These are phyloP conservation scores for Cephus runcator DNA, from an alignment of 2,888 invertebrate genomes.

Conservation along the genomic window DNA sequence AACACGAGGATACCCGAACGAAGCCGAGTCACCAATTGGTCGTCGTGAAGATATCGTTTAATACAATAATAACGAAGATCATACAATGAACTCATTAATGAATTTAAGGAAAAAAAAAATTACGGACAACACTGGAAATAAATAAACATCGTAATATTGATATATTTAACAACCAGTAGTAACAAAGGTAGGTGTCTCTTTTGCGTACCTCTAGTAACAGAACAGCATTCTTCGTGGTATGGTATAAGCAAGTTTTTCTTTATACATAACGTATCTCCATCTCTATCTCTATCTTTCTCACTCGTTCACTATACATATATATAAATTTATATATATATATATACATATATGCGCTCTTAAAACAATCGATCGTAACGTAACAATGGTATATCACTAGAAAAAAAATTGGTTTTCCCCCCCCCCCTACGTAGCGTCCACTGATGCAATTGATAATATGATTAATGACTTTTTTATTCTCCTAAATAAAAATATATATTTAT, in stretches of 20 bases:
- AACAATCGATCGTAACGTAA: constrained; percentile 45
- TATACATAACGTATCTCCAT: constrained; percentile 33
- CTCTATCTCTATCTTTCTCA: constrained; percentile 11
- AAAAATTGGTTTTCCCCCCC: constrained; percentile 28
- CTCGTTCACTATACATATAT: constrained; percentile 25
- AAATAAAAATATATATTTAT: constrained; percentile 47
- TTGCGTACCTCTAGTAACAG: constrained; percentile 48
- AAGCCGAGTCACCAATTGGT: no score
- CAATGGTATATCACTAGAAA: constrained; percentile 50
- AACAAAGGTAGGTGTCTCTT: constrained; percentile 57
- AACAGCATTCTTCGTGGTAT: constrained; percentile 34
- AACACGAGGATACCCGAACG: background rate
- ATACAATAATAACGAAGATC: background rate
- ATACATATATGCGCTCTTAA: constrained; percentile 23
- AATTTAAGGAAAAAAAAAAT: background rate
- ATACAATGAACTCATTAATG: background rate
- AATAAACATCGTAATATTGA: constrained; percentile 33
- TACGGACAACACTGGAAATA: background rate
- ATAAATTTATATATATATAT: constrained; percentile 25
- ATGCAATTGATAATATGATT: constrained; percentile 32
- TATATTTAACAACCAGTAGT: constrained; percentile 59
- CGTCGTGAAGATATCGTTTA: no score
- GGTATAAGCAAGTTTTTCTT: constrained; percentile 28
- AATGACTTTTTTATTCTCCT: constrained; percentile 50
- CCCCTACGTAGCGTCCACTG: constrained; percentile 24